Evolutionary conservation across 2,797 vertebrate genomes (phyloP).

Genomic region (Myotis planiceps): DNA sequence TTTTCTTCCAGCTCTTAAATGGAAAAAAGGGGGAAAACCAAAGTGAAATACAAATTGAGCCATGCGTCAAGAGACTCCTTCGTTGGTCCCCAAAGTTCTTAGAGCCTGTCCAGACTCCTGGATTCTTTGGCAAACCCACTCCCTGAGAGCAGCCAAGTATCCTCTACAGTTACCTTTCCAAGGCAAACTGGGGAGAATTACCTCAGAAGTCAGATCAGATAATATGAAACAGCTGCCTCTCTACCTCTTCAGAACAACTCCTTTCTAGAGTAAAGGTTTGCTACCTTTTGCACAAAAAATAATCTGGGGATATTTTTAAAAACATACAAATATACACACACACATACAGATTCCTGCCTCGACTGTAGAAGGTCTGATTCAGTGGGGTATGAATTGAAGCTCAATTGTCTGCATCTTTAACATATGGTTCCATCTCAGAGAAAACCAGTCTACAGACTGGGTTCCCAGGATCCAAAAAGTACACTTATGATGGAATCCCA

Average conservation of each 20-base stretch:
- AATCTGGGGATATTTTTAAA: conserved; percentile 15
- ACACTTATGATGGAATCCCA: not conserved
- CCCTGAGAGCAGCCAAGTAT: conserved; percentile 23
- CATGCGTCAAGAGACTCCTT: not conserved
- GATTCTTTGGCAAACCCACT: not conserved
- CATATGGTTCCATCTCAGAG: not conserved
- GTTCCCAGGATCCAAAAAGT: not conserved
- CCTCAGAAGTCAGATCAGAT: conserved; percentile 21
- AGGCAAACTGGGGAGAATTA: conserved; percentile 40
- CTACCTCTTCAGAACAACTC: not conserved
- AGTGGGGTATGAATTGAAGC: not conserved
- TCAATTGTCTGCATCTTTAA: not conserved
- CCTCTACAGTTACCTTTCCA: conserved; percentile 56
- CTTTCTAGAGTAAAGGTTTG: conserved; percentile 2
- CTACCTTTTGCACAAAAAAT: conserved; percentile 36
- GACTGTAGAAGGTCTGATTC: not conserved
- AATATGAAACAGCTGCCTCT: conserved; percentile 59
- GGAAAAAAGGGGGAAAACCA: not conserved
- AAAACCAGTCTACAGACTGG: not conserved
- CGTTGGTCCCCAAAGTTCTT: conserved; percentile 1
- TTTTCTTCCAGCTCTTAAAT: conserved; percentile 34
- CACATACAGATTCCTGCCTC: not conserved
- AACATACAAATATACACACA: not conserved
- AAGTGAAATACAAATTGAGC: conserved; percentile 41
- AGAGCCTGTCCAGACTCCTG: conserved; percentile 50